Base-by-base conservation (phyloP, 2,888 invertebrate genomes). In the Diplazon laetatorius region DNA sequence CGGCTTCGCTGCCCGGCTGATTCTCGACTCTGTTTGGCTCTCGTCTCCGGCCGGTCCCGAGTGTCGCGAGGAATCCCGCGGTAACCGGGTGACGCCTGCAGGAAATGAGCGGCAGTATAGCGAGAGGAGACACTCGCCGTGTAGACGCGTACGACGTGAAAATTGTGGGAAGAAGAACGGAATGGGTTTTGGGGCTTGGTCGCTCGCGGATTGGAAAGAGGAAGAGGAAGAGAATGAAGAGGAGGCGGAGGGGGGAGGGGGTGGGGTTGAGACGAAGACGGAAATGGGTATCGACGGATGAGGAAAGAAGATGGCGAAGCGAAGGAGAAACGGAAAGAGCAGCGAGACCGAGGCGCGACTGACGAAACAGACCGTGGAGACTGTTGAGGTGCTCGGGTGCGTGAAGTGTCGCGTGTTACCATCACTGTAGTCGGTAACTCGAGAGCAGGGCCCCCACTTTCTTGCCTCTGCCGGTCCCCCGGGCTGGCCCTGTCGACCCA, bases 391-490 rank as follows among this genome's bases (percentile, higher is more conserved):
- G 85, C 87, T 87, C 85, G 81, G n/a, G 84, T 81, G 86, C 86
- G 86, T 85, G 83, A 87, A 89, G 88, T 88, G 88, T 89, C 87
- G 86, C 87, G 86, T 86, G 86, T 88, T 82, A 55, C 59, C 65
- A n/a, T 68, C 48, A 55, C 66, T 37, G 39, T n/a, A n/a, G 82
- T 72, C 79, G 77, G 88, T 88, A 88, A 88, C 83, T 77, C 76
- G 87, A 78, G 70, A n/a, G n/a, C n/a, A n/a, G n/a, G n/a, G n/a
- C n/a, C n/a, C 65, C 52, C 60, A 55, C 50, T 63, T 69, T 70
- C 44, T 70, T 42, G 30, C 70, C 55, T 39, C 63, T 69, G 25
- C 59, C 8, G 52, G 16, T 52, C 62, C 52, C 52, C 48, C 20
- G 70, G 35, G 39, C 30, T 44, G 57, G 44, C 70, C 59, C 50